phyloP scores from a whole-genome alignment of 2,113 vertebrate genomes.

The Thalassoma bifasciatum region DNA sequence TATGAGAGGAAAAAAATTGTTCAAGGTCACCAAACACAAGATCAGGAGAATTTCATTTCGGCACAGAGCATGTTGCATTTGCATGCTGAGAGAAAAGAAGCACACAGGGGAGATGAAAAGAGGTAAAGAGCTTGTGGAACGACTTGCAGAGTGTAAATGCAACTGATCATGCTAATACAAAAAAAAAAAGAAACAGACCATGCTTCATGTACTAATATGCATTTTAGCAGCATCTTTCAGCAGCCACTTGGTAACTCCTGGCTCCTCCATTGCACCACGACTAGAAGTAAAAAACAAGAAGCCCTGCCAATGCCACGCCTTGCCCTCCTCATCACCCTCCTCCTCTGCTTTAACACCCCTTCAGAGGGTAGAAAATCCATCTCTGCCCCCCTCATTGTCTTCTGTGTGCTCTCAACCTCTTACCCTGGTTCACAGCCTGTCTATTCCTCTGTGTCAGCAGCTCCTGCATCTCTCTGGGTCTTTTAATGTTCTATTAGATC shows the following conservation, averaged over 20 bases:
- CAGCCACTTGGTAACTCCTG: slow-evolving; percentile 1
- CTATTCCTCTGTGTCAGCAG: slow-evolving; percentile 71
- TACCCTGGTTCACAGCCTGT: slow-evolving; percentile 41
- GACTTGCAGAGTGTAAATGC: not conserved
- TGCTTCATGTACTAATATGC: not conserved
- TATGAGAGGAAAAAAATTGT: not conserved
- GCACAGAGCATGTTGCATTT: not conserved
- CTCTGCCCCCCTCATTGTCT: not conserved
- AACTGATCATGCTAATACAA: not conserved
- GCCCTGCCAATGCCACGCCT: slow-evolving; percentile 55
- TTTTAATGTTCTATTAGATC: slow-evolving; percentile 77
- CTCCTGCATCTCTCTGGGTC: slow-evolving; percentile 50
- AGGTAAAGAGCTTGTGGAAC: not conserved
- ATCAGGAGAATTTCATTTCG: slow-evolving; percentile 5
- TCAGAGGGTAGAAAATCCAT: slow-evolving; percentile 54
- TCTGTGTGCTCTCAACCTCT: slow-evolving; percentile 20
- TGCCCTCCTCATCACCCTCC: slow-evolving; percentile 34
- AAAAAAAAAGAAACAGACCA: not conserved
- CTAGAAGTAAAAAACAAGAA: slow-evolving; percentile 60
- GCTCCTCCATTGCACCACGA: slow-evolving; percentile 54
- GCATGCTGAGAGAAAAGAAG: not conserved
- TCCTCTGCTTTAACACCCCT: slow-evolving; percentile 26
- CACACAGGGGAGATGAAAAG: not conserved
- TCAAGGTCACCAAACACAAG: slow-evolving; percentile 1
- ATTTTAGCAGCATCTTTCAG: slow-evolving; percentile 5